These are phyloP conservation scores for Nesospiza acunhae DNA, from an alignment of 2,113 vertebrate genomes.

Conservation along the genomic window DNA sequence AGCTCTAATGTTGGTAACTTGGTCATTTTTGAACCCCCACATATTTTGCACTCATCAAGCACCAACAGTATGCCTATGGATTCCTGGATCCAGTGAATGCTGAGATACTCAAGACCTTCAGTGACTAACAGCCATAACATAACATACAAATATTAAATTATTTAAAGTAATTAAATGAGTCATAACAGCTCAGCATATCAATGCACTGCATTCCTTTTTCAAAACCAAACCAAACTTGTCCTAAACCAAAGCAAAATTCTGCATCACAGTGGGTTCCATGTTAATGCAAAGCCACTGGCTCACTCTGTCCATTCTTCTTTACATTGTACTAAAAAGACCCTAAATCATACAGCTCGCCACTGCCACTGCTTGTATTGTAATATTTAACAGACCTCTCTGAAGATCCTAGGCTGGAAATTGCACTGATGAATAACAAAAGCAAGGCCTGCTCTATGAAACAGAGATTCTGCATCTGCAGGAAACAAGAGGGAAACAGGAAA, in stretches of 20 bases:
- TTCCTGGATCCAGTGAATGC: not conserved
- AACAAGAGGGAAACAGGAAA: not conserved
- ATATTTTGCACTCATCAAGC: not conserved
- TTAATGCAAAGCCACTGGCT: not conserved
- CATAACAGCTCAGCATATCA: not conserved
- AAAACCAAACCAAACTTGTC: not conserved
- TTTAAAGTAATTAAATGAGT: too few relatives aligned
- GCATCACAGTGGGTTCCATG: not conserved
- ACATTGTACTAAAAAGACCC: not conserved
- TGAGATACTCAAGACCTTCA: not conserved
- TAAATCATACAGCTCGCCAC: not conserved
- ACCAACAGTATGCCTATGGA: accelerated
- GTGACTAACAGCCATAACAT: too few relatives aligned
- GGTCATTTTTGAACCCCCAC: not conserved
- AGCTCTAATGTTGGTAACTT: not conserved
- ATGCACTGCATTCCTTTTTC: not conserved
- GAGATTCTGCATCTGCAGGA: not conserved
- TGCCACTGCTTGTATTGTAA: not conserved
- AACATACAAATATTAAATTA: too few relatives aligned
- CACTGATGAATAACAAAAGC: not conserved
- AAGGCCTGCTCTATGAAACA: not conserved
- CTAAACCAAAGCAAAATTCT: not conserved
- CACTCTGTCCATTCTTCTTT: not conserved
- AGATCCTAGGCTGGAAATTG: not conserved
- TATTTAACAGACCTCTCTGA: not conserved